Percentiles rank a stretch among this genome's conserved stretches.
Evolutionary conservation across 2,888 invertebrate genomes (phyloP).

Genomic region (Eristalis arbustorum): DNA sequence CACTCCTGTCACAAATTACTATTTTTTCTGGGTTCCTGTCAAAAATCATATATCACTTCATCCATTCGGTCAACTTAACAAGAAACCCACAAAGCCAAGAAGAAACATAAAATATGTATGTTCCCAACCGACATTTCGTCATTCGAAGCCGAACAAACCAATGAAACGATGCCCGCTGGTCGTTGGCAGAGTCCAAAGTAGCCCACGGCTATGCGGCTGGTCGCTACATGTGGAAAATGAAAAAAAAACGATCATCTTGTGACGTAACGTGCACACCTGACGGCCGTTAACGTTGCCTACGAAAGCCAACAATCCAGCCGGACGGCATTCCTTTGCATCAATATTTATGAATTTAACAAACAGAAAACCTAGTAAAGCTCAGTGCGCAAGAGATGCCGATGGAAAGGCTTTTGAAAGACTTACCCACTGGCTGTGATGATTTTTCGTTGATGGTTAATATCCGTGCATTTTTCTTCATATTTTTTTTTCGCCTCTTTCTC

Average conservation of each 20-base stretch:
- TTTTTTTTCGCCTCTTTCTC: background rate
- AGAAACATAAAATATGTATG: background rate
- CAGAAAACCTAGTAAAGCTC: slow-evolving; percentile 28
- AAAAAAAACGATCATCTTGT: slow-evolving; percentile 56
- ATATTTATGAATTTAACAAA: slow-evolving; percentile 49
- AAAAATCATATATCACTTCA: background rate
- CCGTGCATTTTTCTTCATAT: background rate
- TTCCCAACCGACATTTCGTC: slow-evolving; percentile 41
- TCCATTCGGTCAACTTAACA: background rate
- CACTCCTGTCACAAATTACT: background rate
- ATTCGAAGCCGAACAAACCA: slow-evolving; percentile 1
- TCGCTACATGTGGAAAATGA: background rate
- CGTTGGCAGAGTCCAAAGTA: slow-evolving; percentile 12
- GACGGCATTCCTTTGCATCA: slow-evolving; percentile 67
- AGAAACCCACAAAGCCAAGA: background rate
- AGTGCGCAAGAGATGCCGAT: background rate
- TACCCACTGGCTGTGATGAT: slow-evolving; percentile 24
- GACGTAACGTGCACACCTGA: slow-evolving; percentile 70
- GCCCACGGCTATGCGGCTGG: slow-evolving; percentile 20
- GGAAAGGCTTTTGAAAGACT: slow-evolving; percentile 15
- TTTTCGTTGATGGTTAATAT: slow-evolving; percentile 14
- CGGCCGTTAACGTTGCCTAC: slow-evolving; percentile 50
- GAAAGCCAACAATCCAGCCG: slow-evolving; percentile 62
- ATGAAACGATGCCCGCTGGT: background rate
- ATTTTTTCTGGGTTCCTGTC: background rate